phyloP scores from a whole-genome alignment of 2,888 invertebrate genomes.

The Phaonia tiefii region DNA sequence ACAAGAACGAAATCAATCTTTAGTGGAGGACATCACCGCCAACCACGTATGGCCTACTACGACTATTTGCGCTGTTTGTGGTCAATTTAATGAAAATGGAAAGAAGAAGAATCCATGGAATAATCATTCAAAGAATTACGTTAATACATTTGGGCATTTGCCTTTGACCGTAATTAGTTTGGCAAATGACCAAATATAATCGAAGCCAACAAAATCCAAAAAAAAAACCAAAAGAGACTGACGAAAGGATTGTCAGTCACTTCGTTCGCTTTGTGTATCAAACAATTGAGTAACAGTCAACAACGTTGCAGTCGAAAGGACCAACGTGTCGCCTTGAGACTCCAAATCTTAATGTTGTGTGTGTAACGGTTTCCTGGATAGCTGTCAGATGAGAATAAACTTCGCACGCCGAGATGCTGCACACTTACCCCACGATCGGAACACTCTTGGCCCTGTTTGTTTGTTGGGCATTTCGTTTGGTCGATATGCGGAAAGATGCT shows the following conservation, averaged over 20 bases:
- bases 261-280: neutral
- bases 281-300: neutral
- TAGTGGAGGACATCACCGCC: conserved; percentile 13
- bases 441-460: conserved; percentile 93
- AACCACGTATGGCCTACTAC: conserved; percentile 9
- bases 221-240: neutral
- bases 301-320: neutral
- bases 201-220: neutral
- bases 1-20: conserved; percentile 30
- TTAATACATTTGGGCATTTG: conserved; percentile 1
- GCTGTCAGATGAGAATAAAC: neutral
- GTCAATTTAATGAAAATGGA: conserved; percentile 32
- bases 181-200: conserved; percentile 19
- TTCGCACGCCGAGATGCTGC: neutral
- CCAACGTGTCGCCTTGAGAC: neutral
- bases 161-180: conserved; percentile 8
- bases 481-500: conserved; percentile 92
- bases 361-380: neutral
- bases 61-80: neutral
- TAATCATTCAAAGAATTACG: conserved; percentile 15
- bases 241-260: neutral
- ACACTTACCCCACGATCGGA: conserved; percentile 96
- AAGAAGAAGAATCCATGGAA: conserved; percentile 12
- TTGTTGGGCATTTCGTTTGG: conserved; percentile 93
- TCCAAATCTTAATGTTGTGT: no score